Conservation (phyloP, 2,888 invertebrate genomes). For the Dasypogon diadema region DNA sequence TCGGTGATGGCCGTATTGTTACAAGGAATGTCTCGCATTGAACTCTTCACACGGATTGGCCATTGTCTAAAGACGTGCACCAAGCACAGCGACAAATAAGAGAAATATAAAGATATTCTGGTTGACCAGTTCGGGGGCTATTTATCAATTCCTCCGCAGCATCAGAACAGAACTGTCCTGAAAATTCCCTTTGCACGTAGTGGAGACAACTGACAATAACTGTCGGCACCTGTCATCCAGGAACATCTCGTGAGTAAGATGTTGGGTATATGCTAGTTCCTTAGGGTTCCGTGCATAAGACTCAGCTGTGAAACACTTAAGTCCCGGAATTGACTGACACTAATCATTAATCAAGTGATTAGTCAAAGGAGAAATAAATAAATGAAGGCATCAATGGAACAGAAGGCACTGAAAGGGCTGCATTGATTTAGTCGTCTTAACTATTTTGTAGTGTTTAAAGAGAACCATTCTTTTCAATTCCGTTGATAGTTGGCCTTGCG, state of each 20-base stretch:
- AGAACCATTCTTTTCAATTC: too few species aligned
- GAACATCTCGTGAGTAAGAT: background rate
- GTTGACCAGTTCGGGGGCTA: constrained; percentile 45
- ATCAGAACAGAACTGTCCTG: constrained; percentile 31
- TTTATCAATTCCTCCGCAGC: constrained; percentile 32
- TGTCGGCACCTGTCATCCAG: constrained; percentile 51
- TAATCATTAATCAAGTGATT: constrained; percentile 49
- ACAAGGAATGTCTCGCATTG: constrained; percentile 8
- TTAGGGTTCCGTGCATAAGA: background rate
- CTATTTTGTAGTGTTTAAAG: too few species aligned
- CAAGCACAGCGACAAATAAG: background rate
- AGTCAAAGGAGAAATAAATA: constrained; percentile 44
- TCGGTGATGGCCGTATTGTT: constrained; percentile 5
- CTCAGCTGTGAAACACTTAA: background rate
- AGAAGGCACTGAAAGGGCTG: background rate
- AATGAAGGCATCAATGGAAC: constrained; percentile 38
- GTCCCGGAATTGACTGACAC: constrained; percentile 49
- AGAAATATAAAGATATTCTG: background rate
- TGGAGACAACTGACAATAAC: constrained; percentile 47
- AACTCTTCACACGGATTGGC: constrained; percentile 22
- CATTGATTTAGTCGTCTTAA: too few species aligned
- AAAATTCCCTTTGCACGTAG: constrained; percentile 25
- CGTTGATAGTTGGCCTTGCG: too few species aligned
- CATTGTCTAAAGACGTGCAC: constrained; percentile 34
- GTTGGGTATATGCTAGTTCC: background rate